Evolutionary conservation across 2,797 vertebrate genomes (phyloP), one percentile per base, ranked within the genome.

Genomic region (Mormyrus hasselquistii): DNA sequence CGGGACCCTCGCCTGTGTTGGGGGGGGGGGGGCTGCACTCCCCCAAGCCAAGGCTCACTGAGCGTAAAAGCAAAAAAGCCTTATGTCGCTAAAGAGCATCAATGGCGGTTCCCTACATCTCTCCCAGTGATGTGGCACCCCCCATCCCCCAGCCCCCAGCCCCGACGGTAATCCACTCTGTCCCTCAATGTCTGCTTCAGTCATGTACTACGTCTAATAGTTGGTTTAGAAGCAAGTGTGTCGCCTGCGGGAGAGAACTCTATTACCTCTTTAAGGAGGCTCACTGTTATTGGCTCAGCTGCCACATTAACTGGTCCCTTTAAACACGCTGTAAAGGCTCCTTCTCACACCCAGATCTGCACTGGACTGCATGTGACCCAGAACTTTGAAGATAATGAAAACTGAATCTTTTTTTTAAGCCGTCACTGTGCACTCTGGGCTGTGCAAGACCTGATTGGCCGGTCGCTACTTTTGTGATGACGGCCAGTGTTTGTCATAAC

Each of bases 321-420:
- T 91, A 90, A 91, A 91, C 89, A 10, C 79, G 84, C 34, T 89
- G 62, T 90, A 90, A 87, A 90, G 87, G 83, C 10, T 73, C 47
- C 82, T 90, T 92, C 88, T 88, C 62, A 88, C 49, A 53, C 87
- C 9, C 14, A 16, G 69, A 14, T 95, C 93, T 93, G 91, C 93
- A 89, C 91, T 65, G 93, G 92, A 93, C 93, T 90, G 94, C 94
- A 95, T 94, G 94, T 93, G 93, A 93, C 92, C 87, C 89, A 90
- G 94, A 93, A 92, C 92, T 92, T 93, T 94, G 94, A 93, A 94
- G 93, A 89, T 91, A 91, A 92, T 89, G 34, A 91, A 92, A 93
- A 95, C 94, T 96, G 93, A 82, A 47, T 90, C 88, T 90, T 89
- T 41, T 38, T 41, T 3, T 65, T 29, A 62, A n/a, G 22, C 29